Conservation (phyloP, 2,888 invertebrate species). For the Aleiodes testaceus region DNA sequence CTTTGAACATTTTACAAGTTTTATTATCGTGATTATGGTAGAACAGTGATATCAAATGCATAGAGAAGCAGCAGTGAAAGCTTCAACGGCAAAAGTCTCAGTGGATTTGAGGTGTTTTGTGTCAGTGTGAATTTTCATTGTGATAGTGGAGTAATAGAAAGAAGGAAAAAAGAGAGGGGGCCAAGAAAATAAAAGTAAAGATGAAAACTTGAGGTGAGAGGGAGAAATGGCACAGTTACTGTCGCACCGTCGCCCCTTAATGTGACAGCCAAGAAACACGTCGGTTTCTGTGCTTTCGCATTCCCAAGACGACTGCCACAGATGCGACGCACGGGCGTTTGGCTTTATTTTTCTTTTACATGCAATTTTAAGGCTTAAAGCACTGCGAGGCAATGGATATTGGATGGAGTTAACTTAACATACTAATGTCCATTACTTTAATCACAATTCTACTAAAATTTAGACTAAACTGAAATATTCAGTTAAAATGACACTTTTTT, state of each 20-base stretch:
- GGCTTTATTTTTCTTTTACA: constrained; percentile 10
- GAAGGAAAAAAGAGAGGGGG: constrained; percentile 26
- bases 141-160: neutral
- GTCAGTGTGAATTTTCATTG: constrained; percentile 3
- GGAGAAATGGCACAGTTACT: constrained; percentile 48
- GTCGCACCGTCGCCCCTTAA: constrained; percentile 61
- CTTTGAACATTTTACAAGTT: too few species aligned
- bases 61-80: too few species aligned
- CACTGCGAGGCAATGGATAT: neutral
- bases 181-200: constrained; percentile 23
- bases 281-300: constrained; percentile 25
- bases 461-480: neutral
- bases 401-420: neutral
- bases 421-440: constrained; percentile 23
- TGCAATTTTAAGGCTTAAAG: constrained; percentile 20
- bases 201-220: constrained; percentile 46
- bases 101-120: neutral
- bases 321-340: constrained; percentile 19
- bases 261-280: constrained; percentile 64
- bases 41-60: too few species aligned
- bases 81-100: neutral
- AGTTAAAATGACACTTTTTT: too few species aligned
- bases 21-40: too few species aligned
- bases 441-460: constrained; percentile 13
- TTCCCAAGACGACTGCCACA: constrained; percentile 29